These are phyloP conservation scores for Podargus strigoides DNA, from an alignment of 2,797 vertebrate species.

Conservation along the genomic window DNA sequence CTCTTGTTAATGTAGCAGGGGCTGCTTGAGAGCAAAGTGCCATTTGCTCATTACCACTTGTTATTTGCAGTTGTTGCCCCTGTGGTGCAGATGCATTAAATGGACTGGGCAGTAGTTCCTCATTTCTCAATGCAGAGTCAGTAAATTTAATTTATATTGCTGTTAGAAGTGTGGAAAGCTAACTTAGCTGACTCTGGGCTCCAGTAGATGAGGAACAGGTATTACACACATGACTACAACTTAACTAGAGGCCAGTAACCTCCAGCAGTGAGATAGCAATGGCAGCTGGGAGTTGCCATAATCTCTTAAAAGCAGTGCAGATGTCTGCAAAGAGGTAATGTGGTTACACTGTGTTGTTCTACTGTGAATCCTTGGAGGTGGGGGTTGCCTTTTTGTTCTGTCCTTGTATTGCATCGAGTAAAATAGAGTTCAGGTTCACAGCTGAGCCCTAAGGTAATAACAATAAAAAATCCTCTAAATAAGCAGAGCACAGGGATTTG, in stretches of 20 bases:
- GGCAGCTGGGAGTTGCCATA: conserved; percentile 1
- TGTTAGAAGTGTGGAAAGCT: not conserved
- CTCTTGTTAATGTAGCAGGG: not conserved
- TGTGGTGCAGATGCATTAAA: not conserved
- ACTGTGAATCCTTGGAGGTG: not conserved
- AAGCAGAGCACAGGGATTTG: not conserved
- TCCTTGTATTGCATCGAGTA: not conserved
- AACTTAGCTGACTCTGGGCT: not conserved
- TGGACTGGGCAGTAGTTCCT: not conserved
- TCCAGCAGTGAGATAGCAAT: not conserved
- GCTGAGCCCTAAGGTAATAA: not conserved
- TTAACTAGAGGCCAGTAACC: not conserved
- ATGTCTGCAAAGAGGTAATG: not conserved
- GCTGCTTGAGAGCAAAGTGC: not conserved
- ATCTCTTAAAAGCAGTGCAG: not conserved
- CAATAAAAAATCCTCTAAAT: not conserved
- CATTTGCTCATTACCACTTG: not conserved
- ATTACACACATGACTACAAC: not conserved
- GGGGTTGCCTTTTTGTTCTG: not conserved
- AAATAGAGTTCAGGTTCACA: not conserved
- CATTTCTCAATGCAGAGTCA: not conserved
- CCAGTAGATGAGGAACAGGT: not conserved
- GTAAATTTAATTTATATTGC: not conserved
- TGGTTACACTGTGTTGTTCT: not conserved
- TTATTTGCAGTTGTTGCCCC: not conserved